Conservation (phyloP, 2,888 invertebrate species). For the Trichopoda pennipes region DNA sequence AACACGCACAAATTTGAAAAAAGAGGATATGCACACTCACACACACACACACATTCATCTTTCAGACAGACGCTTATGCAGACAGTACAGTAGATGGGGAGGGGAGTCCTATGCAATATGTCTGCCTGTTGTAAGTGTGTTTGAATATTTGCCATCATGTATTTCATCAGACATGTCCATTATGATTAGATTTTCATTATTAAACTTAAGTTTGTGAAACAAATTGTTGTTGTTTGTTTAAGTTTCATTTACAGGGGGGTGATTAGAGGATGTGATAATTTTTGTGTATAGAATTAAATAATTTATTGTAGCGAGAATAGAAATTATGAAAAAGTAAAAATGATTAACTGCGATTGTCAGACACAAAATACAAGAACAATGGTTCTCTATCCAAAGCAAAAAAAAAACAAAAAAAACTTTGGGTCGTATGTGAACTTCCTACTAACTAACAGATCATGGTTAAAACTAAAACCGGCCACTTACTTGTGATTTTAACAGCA, state of each 20-base stretch:
- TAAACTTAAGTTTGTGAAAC: neutral
- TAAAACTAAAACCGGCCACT: no score
- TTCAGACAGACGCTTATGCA: constrained; percentile 14
- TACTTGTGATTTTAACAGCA: no score
- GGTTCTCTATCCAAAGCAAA: no score
- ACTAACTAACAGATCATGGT: no score
- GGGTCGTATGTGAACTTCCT: no score
- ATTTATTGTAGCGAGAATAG: neutral
- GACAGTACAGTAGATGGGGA: constrained; percentile 10
- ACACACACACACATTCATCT: constrained; percentile 5
- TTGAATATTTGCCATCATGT: neutral
- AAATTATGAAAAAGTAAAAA: no score
- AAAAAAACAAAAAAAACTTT: no score
- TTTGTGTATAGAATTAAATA: no score
- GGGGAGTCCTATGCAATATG: constrained; percentile 4
- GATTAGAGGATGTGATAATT: neutral
- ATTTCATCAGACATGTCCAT: constrained; percentile 57
- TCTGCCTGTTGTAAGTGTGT: constrained; percentile 11
- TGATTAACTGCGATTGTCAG: no score
- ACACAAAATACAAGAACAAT: no score
- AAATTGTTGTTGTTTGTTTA: neutral
- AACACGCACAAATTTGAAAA: constrained; percentile 54
- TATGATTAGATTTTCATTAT: constrained; percentile 56
- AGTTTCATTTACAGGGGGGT: neutral
- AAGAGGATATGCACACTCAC: constrained; percentile 28